These are phyloP conservation scores for Paradoxurus hermaphroditus DNA, from an alignment of 2,113 vertebrate genomes.

Conservation along the genomic window DNA sequence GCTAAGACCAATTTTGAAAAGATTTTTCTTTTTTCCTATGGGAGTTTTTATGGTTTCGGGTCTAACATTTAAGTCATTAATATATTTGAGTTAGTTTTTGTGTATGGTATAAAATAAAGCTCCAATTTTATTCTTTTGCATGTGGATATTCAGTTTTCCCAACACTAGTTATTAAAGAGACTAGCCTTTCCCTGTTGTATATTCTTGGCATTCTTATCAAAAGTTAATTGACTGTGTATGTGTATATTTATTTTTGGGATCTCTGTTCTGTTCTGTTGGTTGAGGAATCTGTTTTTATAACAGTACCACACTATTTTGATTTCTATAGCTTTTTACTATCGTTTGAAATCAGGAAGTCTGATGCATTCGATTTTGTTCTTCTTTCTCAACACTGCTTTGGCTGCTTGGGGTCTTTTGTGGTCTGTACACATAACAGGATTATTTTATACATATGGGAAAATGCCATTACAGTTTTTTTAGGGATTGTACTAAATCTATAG, in stretches of 20 bases:
- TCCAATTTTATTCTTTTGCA: not conserved
- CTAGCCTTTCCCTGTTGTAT: not conserved
- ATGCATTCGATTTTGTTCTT: not conserved
- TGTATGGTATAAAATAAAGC: not conserved
- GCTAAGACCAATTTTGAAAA: not conserved
- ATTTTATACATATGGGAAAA: not conserved
- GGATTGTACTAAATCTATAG: not conserved
- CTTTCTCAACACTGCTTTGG: not conserved
- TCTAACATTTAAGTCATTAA: not conserved
- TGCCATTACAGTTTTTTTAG: not conserved
- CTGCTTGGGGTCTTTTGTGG: not conserved
- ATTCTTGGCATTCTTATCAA: not conserved
- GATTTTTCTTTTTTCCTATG: not conserved
- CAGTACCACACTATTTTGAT: not conserved
- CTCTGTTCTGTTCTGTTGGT: not conserved
- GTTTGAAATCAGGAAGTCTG: not conserved
- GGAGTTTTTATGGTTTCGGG: not conserved
- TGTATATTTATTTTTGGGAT: not conserved
- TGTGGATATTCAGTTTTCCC: not conserved
- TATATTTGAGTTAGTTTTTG: not conserved
- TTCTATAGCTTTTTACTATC: not conserved
- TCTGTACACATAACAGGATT: not conserved
- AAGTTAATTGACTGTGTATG: not conserved
- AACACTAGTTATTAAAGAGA: not conserved
- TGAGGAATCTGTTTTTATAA: not conserved